These are phyloP conservation scores for Electrophaes corylata DNA, from an alignment of 2,888 invertebrate genomes.

Conservation along the genomic window DNA sequence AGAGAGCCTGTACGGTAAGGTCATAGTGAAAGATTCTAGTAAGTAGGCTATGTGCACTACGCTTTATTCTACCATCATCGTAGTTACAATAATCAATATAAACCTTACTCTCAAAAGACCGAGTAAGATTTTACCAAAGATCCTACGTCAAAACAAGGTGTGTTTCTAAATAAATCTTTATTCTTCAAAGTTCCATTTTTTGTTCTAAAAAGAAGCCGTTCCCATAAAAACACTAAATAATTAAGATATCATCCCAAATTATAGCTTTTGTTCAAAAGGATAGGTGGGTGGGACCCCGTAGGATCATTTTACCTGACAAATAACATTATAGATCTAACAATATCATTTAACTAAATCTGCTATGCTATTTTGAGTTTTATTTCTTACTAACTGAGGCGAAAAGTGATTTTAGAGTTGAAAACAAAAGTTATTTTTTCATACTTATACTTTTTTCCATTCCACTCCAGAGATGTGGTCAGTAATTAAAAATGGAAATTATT, in stretches of 20 bases:
- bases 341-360: conserved; percentile 9
- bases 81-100: too few relatives aligned
- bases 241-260: conserved; percentile 34
- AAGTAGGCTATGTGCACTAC: too few relatives aligned
- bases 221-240: conserved; percentile 32
- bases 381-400: neutral
- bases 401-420: neutral
- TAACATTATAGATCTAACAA: conserved; percentile 55
- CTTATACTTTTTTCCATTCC: conserved; percentile 41
- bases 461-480: conserved; percentile 55
- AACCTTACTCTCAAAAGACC: neutral
- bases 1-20: too few relatives aligned
- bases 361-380: conserved; percentile 31
- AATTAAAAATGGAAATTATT: conserved; percentile 81
- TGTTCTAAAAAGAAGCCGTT: conserved; percentile 12
- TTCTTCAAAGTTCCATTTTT: conserved; percentile 12
- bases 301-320: conserved; percentile 71
- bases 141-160: conserved; percentile 14
- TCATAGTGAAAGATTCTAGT: too few relatives aligned
- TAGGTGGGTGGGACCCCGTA: conserved; percentile 37
- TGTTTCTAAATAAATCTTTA: conserved; percentile 15
- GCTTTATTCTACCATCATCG: too few relatives aligned
- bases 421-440: conserved; percentile 17
- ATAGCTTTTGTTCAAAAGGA: conserved; percentile 26
- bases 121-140: neutral